phyloP scores from a whole-genome alignment of 2,888 invertebrate genomes.

The Leptothorax acervorum region DNA sequence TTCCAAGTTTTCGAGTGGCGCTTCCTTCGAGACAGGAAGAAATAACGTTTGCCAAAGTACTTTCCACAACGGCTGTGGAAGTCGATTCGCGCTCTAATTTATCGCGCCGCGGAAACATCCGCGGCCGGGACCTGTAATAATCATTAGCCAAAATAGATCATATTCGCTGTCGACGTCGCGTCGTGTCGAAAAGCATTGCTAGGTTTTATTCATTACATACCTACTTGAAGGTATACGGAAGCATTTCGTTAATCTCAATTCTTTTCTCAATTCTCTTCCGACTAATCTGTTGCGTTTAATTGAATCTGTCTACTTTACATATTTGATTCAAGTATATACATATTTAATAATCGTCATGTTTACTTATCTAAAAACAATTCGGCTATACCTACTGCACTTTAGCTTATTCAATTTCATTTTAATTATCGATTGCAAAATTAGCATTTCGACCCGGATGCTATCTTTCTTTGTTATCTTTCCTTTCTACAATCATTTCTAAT shows the following conservation, averaged over 20 bases:
- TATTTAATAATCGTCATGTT: background rate
- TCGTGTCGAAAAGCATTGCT: slow-evolving; percentile 3
- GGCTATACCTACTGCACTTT: background rate
- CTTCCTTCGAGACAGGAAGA: slow-evolving; percentile 60
- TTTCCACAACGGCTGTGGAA: slow-evolving; percentile 57
- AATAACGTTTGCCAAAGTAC: slow-evolving; percentile 67
- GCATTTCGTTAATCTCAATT: background rate
- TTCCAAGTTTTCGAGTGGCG: slow-evolving; percentile 62
- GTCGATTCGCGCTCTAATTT: slow-evolving; percentile 60
- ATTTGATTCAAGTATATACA: background rate
- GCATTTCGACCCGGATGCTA: background rate
- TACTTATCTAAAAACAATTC: background rate
- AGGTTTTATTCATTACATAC: background rate
- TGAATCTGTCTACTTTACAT: background rate
- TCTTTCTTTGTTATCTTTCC: background rate
- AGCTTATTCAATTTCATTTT: background rate
- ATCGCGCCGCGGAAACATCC: slow-evolving; percentile 56
- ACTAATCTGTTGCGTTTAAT: background rate
- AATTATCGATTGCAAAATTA: slow-evolving; percentile 12
- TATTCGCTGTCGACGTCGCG: background rate
- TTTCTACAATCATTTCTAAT: background rate
- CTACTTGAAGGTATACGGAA: background rate
- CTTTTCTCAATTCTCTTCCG: background rate
- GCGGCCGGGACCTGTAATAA: slow-evolving; percentile 41
- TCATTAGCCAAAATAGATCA: slow-evolving; percentile 54